Conservation (phyloP, 2,797 vertebrate genomes). For the Potorous gilbertii region DNA sequence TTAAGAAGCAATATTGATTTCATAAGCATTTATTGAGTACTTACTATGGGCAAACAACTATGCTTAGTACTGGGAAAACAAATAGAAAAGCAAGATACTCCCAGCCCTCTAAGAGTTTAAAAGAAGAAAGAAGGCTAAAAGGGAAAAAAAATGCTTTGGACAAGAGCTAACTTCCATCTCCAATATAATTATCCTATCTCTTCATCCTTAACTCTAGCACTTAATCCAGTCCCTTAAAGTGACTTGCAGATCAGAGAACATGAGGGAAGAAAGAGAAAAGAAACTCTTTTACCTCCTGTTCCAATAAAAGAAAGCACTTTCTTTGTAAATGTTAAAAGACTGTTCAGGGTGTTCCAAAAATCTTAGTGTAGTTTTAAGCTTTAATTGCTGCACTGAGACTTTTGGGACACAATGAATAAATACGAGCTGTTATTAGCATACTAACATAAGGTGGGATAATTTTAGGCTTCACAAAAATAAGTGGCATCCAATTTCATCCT, state of each 20-base stretch:
- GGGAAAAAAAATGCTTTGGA: background rate
- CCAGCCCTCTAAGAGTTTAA: background rate
- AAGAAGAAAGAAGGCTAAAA: background rate
- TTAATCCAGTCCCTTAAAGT: background rate
- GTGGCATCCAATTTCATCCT: background rate
- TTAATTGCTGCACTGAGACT: background rate
- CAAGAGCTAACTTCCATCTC: background rate
- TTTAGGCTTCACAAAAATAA: background rate
- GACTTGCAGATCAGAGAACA: background rate
- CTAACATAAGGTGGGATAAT: background rate
- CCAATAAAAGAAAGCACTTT: background rate
- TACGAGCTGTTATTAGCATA: background rate
- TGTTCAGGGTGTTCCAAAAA: background rate
- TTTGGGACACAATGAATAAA: background rate
- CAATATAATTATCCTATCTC: background rate
- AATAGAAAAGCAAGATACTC: background rate
- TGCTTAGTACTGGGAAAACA: background rate
- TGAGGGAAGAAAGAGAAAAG: background rate
- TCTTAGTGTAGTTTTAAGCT: background rate
- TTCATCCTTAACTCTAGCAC: background rate
- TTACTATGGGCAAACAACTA: background rate
- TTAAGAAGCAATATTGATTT: background rate
- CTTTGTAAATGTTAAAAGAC: background rate
- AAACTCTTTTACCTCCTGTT: background rate
- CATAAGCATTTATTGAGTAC: background rate